Conservation (phyloP, 2,797 vertebrate genomes). For the Gouania willdenowi region DNA sequence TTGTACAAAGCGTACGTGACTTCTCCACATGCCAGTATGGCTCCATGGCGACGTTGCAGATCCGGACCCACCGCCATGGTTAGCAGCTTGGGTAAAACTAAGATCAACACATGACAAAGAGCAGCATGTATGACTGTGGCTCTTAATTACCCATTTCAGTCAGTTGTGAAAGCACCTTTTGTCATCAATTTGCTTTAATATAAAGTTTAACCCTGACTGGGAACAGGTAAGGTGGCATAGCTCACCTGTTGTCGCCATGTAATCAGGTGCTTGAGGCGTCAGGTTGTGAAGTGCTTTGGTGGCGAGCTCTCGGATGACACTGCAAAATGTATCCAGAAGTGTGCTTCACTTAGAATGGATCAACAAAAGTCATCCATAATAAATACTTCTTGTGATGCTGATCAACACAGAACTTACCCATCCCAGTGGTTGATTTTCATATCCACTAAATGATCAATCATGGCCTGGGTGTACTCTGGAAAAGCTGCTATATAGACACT, state of each 20-base stretch:
- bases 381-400: no score
- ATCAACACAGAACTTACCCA: constrained; percentile 76
- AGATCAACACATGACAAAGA: background rate
- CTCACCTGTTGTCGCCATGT: constrained; percentile 84
- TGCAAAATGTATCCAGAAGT: constrained; percentile 47
- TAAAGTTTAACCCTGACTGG: background rate
- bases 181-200: background rate
- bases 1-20: constrained; percentile 83
- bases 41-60: constrained; percentile 87
- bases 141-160: background rate
- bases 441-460: constrained; percentile 89
- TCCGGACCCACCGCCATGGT: constrained; percentile 81
- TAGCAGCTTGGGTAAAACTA: constrained; percentile 87
- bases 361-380: background rate
- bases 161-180: background rate
- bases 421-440: constrained; percentile 95
- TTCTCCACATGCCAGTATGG: constrained; percentile 90
- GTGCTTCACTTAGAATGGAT: no score
- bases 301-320: constrained; percentile 85
- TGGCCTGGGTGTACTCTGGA: constrained; percentile 86
- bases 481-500: constrained; percentile 89
- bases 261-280: constrained; percentile 79
- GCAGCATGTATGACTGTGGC: background rate
- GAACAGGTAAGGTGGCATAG: constrained; percentile 48
- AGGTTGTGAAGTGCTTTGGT: constrained; percentile 89